Percentiles rank a stretch among this genome's conserved stretches.
phyloP scores from a whole-genome alignment of 1,140 invertebrate species.

The Pollicipes pollicipes region DNA sequence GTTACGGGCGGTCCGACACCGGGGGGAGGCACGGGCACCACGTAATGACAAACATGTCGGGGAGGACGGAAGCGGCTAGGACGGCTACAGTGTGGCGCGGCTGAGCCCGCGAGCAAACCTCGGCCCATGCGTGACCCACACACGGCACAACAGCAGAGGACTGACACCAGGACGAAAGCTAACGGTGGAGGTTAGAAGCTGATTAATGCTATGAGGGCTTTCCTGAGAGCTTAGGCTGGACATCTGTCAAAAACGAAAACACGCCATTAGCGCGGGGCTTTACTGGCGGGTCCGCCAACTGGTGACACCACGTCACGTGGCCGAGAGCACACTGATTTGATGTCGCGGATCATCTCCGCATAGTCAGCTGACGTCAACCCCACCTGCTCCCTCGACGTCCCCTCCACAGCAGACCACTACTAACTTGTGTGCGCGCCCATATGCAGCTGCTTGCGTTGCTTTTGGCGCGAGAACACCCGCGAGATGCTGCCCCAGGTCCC shows the following conservation, averaged over 20 bases:
- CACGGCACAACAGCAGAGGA: too few species aligned
- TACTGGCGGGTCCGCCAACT: too few species aligned
- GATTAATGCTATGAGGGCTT: background rate
- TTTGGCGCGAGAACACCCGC: constrained; percentile 62
- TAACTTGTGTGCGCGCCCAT: background rate
- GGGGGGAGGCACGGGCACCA: background rate
- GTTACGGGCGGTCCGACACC: background rate
- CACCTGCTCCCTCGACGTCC: too few species aligned
- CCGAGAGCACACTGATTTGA: too few species aligned
- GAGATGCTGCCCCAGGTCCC: constrained; percentile 58
- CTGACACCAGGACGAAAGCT: background rate
- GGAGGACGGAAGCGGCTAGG: too few species aligned
- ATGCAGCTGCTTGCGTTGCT: constrained; percentile 36
- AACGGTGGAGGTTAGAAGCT: background rate
- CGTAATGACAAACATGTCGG: background rate
- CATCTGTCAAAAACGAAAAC: background rate
- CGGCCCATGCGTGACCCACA: too few species aligned
- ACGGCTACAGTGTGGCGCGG: too few species aligned
- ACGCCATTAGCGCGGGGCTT: background rate
- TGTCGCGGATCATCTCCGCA: too few species aligned
- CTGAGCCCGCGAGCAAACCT: too few species aligned
- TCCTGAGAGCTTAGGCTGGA: background rate
- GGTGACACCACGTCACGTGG: background rate
- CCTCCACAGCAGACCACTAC: too few species aligned
- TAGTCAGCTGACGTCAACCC: too few species aligned